Base-by-base conservation (phyloP, 2,888 invertebrate species). In the Drosophila colorata region DNA sequence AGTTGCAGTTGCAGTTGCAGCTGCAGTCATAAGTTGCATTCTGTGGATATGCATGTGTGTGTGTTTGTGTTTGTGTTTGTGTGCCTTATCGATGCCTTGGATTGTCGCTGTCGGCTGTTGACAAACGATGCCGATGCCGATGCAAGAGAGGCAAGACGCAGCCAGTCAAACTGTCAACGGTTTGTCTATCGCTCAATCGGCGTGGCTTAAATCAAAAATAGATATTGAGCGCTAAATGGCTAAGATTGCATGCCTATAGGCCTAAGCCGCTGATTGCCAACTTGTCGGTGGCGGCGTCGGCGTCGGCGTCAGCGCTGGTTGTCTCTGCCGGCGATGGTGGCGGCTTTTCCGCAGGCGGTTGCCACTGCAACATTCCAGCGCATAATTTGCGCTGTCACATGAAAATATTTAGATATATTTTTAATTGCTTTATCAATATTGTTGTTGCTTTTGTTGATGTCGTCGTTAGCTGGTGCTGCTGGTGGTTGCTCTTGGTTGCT, bases 351-450 rank as follows among this genome's bases (percentile, higher is more conserved):
- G 28, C 43, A 46, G 43, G 16, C 38, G 51, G 23, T 47, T 69
- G 80, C 69, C 56, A 53, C 63, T 58, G 60, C 85, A 58, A 74
- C 85, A 88, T 88, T 84, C 87, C 86, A 71, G 57, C 72, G 87
- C 86, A 84, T 88, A 88, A 78, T 71, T 71, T 71, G 55, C 59
- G 75, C 75, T 77, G 71, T 74, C 75, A 79, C 69, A 74, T 76
- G 73, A 57, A 85, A 76, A 75, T 84, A 78, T 88, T 70, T 74
- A 74, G 74, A 71, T 76, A 87, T 77, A 73, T 74, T 87, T 87
- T 89, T 88, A 89, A 88, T 88, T 89, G 88, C 88, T 89, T 85
- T 88, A 88, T 88, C 88, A 89, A 65, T 65, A 60, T 73, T 38
- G 66, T 72, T 72, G 69, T 64, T 65, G 49, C 40, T 60, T 8